A percentile compares a stretch with the other conserved stretches of the same genome.
These are phyloP conservation scores for Aphelinus atriplicis DNA, from an alignment of 1,140 invertebrate species.

Conservation along the genomic window DNA sequence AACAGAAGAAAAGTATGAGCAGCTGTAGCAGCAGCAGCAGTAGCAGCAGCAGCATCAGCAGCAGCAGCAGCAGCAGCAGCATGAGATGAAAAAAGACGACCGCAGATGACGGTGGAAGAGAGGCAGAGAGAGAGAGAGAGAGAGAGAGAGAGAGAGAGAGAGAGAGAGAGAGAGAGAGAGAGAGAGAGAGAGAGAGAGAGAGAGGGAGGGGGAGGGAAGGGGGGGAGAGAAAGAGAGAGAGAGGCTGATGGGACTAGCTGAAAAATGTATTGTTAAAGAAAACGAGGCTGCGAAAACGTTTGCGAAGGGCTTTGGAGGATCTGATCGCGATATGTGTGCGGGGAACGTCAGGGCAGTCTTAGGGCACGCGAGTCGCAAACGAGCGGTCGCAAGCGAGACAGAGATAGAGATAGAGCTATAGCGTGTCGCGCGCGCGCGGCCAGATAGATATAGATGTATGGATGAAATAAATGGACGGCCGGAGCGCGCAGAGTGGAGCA, in stretches of 20 bases:
- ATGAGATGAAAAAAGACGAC: too few species aligned
- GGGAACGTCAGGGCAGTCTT: too few species aligned
- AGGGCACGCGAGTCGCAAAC: background rate
- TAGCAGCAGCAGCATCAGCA: too few species aligned
- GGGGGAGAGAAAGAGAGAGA: background rate
- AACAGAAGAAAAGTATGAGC: too few species aligned
- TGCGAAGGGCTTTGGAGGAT: too few species aligned
- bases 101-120: too few species aligned
- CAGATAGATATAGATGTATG: background rate
- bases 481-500: background rate
- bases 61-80: too few species aligned
- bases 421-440: background rate
- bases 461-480: slow-evolving; percentile 2
- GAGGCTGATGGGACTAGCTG: background rate
- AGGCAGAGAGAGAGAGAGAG: background rate
- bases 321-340: too few species aligned
- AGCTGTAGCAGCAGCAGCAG: too few species aligned
- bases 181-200: slow-evolving; percentile 10
- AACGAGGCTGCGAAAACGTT: too few species aligned
- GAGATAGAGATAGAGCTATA: background rate
- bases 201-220: background rate
- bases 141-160: slow-evolving; percentile 12
- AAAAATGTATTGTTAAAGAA: too few species aligned
- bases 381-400: background rate
- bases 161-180: background rate